These are phyloP conservation scores for Aphidius gifuensis DNA, from an alignment of 1,140 invertebrate species.

Conservation along the genomic window DNA sequence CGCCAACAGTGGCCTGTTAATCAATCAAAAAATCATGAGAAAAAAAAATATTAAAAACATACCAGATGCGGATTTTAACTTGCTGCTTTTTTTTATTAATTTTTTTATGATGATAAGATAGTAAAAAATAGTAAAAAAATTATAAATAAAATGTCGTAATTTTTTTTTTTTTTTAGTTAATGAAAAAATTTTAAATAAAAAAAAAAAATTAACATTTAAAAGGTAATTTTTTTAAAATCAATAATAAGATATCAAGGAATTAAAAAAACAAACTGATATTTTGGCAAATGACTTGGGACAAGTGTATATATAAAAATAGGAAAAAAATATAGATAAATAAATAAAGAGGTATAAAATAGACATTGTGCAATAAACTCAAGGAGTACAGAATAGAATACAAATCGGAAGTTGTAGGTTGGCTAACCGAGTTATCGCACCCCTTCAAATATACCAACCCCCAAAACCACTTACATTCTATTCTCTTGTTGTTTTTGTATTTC, in stretches of 20 bases:
- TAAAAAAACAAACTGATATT: no score
- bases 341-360: conserved; percentile 11
- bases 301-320: conserved; percentile 1
- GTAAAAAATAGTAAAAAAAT: no score
- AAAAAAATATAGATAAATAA: conserved; percentile 8
- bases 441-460: conserved; percentile 21
- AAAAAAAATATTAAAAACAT: conserved; percentile 37
- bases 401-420: conserved; percentile 44
- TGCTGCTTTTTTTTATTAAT: not conserved
- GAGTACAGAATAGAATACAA: conserved; percentile 46
- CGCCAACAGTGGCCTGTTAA: conserved; percentile 36
- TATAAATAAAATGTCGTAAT: no score
- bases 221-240: no score
- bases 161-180: no score
- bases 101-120: not conserved
- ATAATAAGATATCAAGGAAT: no score
- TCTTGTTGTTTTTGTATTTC: conserved; percentile 4
- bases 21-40: conserved; percentile 50
- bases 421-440: conserved; percentile 48
- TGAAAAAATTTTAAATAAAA: no score
- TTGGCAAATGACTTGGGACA: not conserved
- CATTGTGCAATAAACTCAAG: conserved; percentile 43
- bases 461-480: conserved; percentile 18
- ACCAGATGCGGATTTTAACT: conserved; percentile 20
- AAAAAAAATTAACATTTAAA: no score